Evolutionary conservation across 2,888 invertebrate species (phyloP).

Genomic region (Chaetogeoica ovagalla): DNA sequence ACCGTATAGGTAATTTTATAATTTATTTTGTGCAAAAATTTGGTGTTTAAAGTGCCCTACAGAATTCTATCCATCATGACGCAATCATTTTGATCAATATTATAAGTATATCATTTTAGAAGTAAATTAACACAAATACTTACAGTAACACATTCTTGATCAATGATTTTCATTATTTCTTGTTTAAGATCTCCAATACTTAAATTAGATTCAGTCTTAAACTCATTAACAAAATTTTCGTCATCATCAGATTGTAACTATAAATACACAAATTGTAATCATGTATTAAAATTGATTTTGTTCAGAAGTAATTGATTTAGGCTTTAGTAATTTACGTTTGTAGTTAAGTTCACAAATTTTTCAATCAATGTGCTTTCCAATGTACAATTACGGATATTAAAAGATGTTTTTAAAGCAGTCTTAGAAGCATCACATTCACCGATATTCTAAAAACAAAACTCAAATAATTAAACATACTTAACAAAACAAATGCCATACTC

Average conservation of each 20-base stretch:
- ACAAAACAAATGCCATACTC: too few relatives aligned
- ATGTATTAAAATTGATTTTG: too few relatives aligned
- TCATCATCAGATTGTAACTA: not conserved
- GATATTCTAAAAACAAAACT: constrained; percentile 3
- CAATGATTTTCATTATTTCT: constrained; percentile 24
- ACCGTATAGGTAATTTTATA: too few relatives aligned
- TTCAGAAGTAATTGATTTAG: too few relatives aligned
- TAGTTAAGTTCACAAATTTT: not conserved
- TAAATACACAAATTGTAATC: not conserved
- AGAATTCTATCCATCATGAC: too few relatives aligned
- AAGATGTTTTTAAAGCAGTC: not conserved
- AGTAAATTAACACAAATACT: not conserved
- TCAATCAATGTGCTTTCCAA: not conserved
- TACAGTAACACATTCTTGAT: constrained; percentile 33
- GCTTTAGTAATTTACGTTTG: too few relatives aligned
- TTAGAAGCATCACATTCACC: not conserved
- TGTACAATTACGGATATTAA: not conserved
- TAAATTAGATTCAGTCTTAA: not conserved
- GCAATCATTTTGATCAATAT: too few relatives aligned
- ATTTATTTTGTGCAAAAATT: too few relatives aligned
- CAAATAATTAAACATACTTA: too few relatives aligned
- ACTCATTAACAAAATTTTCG: not conserved
- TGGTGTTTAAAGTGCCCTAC: too few relatives aligned
- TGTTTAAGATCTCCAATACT: constrained; percentile 11
- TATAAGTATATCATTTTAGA: too few relatives aligned